Percentiles rank a stretch among this genome's conserved stretches.
These are phyloP conservation scores for Dasysyrphus albostriatus DNA, from an alignment of 2,888 invertebrate species.

Conservation along the genomic window DNA sequence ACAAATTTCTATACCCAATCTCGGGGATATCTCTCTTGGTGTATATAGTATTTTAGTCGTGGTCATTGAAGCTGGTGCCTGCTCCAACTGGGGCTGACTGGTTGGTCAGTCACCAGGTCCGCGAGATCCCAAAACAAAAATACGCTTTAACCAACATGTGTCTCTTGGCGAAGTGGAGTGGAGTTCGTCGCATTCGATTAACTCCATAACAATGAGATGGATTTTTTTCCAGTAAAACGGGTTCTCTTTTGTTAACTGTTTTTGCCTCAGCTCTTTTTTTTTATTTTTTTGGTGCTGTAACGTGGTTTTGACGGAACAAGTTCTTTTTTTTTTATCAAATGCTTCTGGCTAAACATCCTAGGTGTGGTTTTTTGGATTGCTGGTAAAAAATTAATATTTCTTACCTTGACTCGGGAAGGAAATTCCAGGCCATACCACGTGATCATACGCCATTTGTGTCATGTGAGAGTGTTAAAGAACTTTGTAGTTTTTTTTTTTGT, in stretches of 20 bases:
- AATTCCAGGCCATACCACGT: slow-evolving; percentile 59
- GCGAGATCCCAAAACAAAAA: slow-evolving; percentile 64
- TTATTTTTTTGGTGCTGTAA: slow-evolving; percentile 72
- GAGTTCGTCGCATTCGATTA: slow-evolving; percentile 73
- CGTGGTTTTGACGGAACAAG: slow-evolving; percentile 68
- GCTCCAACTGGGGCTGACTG: slow-evolving; percentile 14
- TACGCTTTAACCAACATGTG: slow-evolving; percentile 62
- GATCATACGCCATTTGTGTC: slow-evolving; percentile 50
- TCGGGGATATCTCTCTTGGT: slow-evolving; percentile 53
- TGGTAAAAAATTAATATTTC: slow-evolving; percentile 30
- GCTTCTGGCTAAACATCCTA: slow-evolving; percentile 52
- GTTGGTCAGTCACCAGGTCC: slow-evolving; percentile 58
- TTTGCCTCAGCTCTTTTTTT: slow-evolving; percentile 60
- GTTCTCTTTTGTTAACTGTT: slow-evolving; percentile 72
- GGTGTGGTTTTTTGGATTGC: slow-evolving; percentile 53
- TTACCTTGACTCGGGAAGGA: slow-evolving; percentile 46
- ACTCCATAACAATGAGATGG: slow-evolving; percentile 75
- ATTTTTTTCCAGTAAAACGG: slow-evolving; percentile 75
- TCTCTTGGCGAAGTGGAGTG: slow-evolving; percentile 54
- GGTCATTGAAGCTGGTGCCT: slow-evolving; percentile 63
- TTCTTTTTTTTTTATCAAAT: slow-evolving; percentile 26
- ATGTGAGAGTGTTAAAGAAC: slow-evolving; percentile 27
- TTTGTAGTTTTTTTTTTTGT: not conserved
- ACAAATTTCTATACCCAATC: slow-evolving; percentile 75
- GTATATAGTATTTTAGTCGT: slow-evolving; percentile 60